Evolutionary conservation across 1,140 invertebrate species (phyloP), one percentile per base, ranked within the genome.

Genomic region (Zaprionus lachaisei): DNA sequence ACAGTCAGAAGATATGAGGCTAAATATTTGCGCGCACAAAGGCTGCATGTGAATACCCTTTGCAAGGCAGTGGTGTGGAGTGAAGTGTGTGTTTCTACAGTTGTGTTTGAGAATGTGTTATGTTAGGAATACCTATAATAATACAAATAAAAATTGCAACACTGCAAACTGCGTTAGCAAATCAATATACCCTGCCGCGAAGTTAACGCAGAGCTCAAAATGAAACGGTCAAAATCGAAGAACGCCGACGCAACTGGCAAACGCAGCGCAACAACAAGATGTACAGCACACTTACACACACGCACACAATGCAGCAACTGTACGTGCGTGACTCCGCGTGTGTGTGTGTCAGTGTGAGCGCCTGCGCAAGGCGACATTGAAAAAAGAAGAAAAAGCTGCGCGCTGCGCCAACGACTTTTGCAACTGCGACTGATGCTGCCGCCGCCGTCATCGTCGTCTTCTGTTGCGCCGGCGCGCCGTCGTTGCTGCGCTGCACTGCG

Each of bases 201-300:
- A 37, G 9, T 37, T 58, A 20, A 15, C 0, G 38, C 60, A 69
- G 49, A 70, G 54, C 73, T 49, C 61, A 44, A 83, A 80, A 78
- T 54, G 22, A 84, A 74, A 74, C 78, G 67, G 38, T 80, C 78
- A 60, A 71, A 81, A 72, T 67, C 49, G 70, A 55, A 54, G 41
- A 78, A 84, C 74, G 78, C 73, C 68, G 79, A 83, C 81, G 77
- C 81, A 80, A 69, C 68, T 44, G 67, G 38, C 65, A 79, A 63
- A 44, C 65, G 49, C 79, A 76, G 31, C 9, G 31, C 31, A 3
- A 34, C 31, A 34, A 41, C 4, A 41, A 41, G 15, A 41, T 5
- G 38, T 15, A 67, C 67, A 38, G 72, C 49, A 44, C 72, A 68
- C 56, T 41, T n/a, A 7, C 41, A 55, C 41, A 51, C 26, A 44